These are phyloP conservation scores for Pocillopora verrucosa DNA, from an alignment of 64 coral and sea anemone species.

Conservation along the genomic window DNA sequence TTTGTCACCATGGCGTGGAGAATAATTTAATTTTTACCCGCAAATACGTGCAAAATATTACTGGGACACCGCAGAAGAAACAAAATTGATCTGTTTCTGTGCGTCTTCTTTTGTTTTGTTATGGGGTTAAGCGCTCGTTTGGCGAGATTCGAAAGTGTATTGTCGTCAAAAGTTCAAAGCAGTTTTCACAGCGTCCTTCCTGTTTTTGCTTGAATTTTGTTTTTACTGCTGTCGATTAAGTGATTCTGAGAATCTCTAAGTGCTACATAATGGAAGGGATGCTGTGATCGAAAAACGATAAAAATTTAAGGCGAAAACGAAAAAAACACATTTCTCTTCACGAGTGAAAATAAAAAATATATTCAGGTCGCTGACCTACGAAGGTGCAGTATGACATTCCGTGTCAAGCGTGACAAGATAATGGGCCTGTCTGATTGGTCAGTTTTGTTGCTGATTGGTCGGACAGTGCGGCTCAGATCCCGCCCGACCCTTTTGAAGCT, in stretches of 20 bases:
- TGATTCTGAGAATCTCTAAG: background rate
- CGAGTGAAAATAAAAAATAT: background rate
- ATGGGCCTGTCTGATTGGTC: constrained; percentile 61
- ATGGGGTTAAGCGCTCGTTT: background rate
- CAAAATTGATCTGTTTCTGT: background rate
- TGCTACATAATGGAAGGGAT: background rate
- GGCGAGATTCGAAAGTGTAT: background rate
- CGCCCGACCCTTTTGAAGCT: constrained; percentile 60
- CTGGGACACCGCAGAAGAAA: constrained; percentile 19
- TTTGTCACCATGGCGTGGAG: background rate
- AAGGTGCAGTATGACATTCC: constrained; percentile 7
- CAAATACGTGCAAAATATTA: background rate
- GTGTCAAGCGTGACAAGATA: constrained; percentile 75
- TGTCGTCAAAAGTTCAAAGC: background rate
- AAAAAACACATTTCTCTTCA: background rate
- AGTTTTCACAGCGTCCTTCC: background rate
- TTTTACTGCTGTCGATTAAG: background rate
- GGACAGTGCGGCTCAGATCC: constrained; percentile 48
- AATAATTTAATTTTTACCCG: constrained; percentile 8
- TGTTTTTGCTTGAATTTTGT: background rate
- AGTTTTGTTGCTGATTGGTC: constrained; percentile 52
- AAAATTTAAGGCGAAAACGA: background rate
- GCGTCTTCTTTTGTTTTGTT: background rate
- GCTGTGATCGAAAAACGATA: background rate
- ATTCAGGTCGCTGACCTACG: background rate